A percentile compares a stretch with the other conserved stretches of the same genome.
phyloP scores from a whole-genome alignment of 2,888 invertebrate genomes.

The Isoperla grammatica region DNA sequence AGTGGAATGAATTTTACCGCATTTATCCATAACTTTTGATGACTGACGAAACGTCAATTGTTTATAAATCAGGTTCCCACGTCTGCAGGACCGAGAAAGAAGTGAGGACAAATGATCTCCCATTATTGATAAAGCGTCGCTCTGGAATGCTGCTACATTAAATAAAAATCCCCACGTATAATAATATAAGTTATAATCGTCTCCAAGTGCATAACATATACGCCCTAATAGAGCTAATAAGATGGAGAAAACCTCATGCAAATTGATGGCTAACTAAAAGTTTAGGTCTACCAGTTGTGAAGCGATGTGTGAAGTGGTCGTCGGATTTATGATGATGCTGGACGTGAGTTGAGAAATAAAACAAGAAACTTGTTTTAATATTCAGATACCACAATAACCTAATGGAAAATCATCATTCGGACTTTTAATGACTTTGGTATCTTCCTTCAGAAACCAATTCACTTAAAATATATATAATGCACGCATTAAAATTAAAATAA shows the following conservation, averaged over 20 bases:
- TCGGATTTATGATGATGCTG: conserved; percentile 9
- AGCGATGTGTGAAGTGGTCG: not conserved
- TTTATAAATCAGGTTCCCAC: conserved; percentile 10
- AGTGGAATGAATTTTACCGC: conserved; percentile 8
- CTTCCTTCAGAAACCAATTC: conserved; percentile 10
- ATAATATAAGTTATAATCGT: not conserved
- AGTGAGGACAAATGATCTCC: conserved; percentile 7
- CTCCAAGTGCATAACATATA: not conserved
- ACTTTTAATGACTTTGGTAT: conserved; percentile 6
- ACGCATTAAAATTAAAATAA: not conserved
- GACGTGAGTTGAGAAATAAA: not conserved
- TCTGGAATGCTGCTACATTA: not conserved
- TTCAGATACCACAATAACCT: conserved; percentile 13
- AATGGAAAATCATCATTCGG: conserved; percentile 19
- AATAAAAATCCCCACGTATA: not conserved
- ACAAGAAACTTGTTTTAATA: conserved; percentile 14
- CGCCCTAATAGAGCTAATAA: not conserved
- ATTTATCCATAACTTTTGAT: conserved; percentile 17
- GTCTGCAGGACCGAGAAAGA: not conserved
- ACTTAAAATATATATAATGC: not conserved
- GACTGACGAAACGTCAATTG: not conserved
- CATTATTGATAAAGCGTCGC: not conserved
- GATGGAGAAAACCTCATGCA: not conserved
- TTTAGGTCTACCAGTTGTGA: not conserved
- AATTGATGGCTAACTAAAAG: not conserved